Percentiles rank a stretch among this genome's conserved stretches.
Conservation (phyloP, 2,113 vertebrate species). For the Todiramphus saurophagus region DNA sequence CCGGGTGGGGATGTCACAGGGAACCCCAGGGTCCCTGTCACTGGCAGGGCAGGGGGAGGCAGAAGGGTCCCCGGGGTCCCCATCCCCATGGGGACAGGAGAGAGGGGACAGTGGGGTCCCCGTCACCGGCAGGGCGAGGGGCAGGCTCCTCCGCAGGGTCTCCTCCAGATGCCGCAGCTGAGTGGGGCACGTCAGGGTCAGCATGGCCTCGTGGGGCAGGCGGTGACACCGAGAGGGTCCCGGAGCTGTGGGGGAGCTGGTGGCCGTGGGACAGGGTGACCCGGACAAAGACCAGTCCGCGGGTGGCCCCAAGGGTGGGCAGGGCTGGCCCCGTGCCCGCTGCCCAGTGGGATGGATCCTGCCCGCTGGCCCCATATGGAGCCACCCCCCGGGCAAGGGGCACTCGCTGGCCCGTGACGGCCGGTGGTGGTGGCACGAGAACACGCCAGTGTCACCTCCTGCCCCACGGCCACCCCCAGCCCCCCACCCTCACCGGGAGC, state of each 20-base stretch:
- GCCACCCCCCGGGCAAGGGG: not conserved
- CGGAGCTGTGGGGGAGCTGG: not conserved
- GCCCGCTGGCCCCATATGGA: not conserved
- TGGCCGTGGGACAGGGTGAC: not conserved
- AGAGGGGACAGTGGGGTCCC: too few species aligned
- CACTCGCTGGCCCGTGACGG: not conserved
- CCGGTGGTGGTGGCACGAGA: not conserved
- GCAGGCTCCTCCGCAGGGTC: not conserved
- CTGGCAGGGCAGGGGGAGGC: not conserved
- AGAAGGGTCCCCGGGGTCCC: not conserved
- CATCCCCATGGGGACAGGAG: not conserved
- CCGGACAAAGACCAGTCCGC: not conserved
- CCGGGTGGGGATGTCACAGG: too few species aligned
- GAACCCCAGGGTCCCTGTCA: not conserved
- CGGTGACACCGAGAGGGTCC: rapidly evolving
- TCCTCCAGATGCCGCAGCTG: constrained; percentile 11
- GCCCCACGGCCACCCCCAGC: too few species aligned
- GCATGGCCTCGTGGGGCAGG: not conserved
- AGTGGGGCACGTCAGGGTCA: not conserved
- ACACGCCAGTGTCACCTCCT: rapidly evolving
- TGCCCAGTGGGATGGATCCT: not conserved
- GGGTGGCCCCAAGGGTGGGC: rapidly evolving
- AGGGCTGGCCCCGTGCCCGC: not conserved
- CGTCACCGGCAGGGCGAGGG: not conserved
- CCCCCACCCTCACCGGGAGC: not conserved